Conservation (phyloP, 2,888 invertebrate species). For the Acanthosepion pharaonis region DNA sequence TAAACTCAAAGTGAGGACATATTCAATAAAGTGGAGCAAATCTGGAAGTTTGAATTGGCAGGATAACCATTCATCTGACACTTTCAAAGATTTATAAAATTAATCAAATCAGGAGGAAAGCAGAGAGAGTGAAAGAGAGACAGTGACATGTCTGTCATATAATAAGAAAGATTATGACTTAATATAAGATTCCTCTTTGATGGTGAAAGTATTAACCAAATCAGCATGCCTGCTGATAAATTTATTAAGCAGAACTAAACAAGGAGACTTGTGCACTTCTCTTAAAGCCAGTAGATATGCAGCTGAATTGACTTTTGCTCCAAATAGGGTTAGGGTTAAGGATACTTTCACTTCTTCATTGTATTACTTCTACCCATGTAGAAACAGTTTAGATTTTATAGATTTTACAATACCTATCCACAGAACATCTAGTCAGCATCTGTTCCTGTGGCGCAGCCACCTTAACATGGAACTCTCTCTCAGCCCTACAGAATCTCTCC, state of each 20-base stretch:
- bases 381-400: no score
- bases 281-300: background rate
- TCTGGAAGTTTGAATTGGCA: background rate
- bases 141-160: no score
- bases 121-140: background rate
- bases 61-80: background rate
- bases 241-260: background rate
- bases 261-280: background rate
- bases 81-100: background rate
- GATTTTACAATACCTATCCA: no score
- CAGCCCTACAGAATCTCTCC: no score
- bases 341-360: no score
- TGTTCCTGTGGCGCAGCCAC: no score
- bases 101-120: background rate
- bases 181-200: slow-evolving; percentile 3
- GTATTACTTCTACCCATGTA: no score
- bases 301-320: no score
- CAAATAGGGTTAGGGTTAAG: no score
- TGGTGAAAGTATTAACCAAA: background rate
- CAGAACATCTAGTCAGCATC: no score
- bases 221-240: background rate
- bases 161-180: background rate
- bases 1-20: background rate
- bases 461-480: no score
- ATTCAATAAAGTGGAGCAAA: background rate